Percentiles rank a stretch among this genome's conserved stretches.
Evolutionary conservation across 1,140 invertebrate species (phyloP).

Genomic region (Procambarus clarkii): DNA sequence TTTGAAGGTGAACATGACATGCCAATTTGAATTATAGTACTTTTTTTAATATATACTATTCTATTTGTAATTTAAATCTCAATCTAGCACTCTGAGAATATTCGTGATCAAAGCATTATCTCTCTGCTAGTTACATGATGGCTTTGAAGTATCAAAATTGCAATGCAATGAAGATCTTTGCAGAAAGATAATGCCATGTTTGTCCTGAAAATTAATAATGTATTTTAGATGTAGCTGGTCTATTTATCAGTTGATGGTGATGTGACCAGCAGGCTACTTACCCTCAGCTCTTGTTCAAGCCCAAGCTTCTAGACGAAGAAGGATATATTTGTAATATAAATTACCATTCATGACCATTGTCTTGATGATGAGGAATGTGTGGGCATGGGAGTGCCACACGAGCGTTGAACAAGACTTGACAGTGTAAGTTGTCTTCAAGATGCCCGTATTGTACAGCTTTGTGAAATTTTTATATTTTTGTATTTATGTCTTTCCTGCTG

Average conservation of each 20-base stretch:
- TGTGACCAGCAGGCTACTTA: neutral
- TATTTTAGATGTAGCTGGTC: neutral
- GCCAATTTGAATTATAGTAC: too few species aligned
- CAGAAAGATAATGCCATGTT: neutral
- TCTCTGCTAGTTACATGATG: neutral
- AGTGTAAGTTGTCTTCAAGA: neutral
- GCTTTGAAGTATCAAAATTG: neutral
- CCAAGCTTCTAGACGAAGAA: too few species aligned
- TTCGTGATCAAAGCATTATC: neutral
- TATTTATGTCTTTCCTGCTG: conserved; percentile 32
- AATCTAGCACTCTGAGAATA: neutral
- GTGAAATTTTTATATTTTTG: conserved; percentile 47
- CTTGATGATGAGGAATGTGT: too few species aligned
- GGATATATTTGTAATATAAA: too few species aligned
- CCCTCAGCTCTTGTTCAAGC: neutral
- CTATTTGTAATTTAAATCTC: neutral
- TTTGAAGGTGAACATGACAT: too few species aligned
- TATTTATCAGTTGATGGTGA: neutral
- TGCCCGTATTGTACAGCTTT: conserved; percentile 30
- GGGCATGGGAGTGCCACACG: neutral
- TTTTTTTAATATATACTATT: neutral
- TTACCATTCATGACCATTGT: too few species aligned
- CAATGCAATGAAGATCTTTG: neutral
- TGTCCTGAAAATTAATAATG: neutral
- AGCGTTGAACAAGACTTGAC: neutral